phyloP scores from a whole-genome alignment of 2,888 invertebrate genomes.

The Nymphalis urticae region DNA sequence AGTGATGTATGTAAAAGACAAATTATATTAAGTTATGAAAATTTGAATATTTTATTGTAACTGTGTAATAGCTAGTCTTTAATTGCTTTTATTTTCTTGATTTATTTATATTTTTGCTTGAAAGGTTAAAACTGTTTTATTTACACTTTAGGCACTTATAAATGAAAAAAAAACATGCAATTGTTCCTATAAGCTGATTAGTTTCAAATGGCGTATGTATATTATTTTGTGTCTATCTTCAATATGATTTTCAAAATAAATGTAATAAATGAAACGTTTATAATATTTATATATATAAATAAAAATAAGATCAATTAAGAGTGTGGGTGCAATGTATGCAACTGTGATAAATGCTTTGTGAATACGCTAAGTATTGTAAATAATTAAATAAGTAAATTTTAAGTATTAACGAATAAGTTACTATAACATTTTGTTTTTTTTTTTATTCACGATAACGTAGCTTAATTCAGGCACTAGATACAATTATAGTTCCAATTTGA shows the following conservation, averaged over 20 bases:
- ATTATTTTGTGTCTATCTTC: neutral
- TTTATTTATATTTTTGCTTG: neutral
- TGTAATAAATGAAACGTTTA: neutral
- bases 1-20: conserved; percentile 23
- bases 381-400: conserved; percentile 33
- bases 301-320: conserved; percentile 22
- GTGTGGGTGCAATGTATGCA: conserved; percentile 63
- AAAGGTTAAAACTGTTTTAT: neutral
- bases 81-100: conserved; percentile 3
- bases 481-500: neutral
- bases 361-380: conserved; percentile 55
- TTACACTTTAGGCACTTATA: neutral
- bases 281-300: neutral
- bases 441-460: conserved; percentile 14
- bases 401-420: conserved; percentile 9
- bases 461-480: conserved; percentile 2
- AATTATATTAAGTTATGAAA: neutral
- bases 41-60: neutral
- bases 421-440: neutral
- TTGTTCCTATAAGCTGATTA: conserved; percentile 10
- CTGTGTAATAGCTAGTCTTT: conserved; percentile 10
- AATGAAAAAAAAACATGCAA: neutral
- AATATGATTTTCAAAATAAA: neutral
- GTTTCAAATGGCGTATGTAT: neutral
- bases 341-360: conserved; percentile 74